phyloP scores from a whole-genome alignment of 2,113 vertebrate genomes.

The Anoplopoma fimbria region DNA sequence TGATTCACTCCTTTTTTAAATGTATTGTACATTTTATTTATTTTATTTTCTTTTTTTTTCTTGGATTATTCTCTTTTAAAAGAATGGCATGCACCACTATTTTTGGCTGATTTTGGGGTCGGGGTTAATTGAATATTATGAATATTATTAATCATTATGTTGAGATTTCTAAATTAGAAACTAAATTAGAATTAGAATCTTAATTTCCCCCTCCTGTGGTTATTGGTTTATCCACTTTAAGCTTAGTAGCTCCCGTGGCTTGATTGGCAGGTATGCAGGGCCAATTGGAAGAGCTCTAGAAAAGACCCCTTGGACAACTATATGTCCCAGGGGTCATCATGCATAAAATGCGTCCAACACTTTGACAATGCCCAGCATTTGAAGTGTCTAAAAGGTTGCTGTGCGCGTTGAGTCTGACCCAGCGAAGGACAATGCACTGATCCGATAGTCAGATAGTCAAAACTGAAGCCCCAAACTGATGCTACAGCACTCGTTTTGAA shows the following conservation, averaged over 20 bases:
- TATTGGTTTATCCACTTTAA: constrained; percentile 22
- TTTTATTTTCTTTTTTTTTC: constrained; percentile 59
- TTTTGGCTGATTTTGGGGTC: constrained; percentile 56
- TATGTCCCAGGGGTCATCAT: constrained; percentile 7
- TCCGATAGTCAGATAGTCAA: constrained; percentile 68
- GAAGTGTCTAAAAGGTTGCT: constrained; percentile 79
- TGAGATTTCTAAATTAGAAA: constrained; percentile 14
- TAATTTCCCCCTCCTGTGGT: neutral
- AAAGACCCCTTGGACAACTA: constrained; percentile 1
- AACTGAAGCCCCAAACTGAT: no score
- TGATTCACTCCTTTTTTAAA: constrained; percentile 71
- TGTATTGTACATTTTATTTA: constrained; percentile 79
- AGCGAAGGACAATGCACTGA: constrained; percentile 65
- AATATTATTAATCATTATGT: neutral
- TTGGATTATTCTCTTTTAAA: constrained; percentile 54
- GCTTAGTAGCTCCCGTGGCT: constrained; percentile 11
- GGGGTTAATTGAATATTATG: neutral
- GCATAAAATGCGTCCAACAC: constrained; percentile 84
- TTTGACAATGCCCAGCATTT: constrained; percentile 81
- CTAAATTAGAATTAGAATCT: constrained; percentile 47
- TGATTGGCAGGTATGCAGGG: constrained; percentile 36
- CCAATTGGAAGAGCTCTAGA: constrained; percentile 22
- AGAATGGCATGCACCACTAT: constrained; percentile 83
- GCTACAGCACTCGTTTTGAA: constrained; percentile 53
- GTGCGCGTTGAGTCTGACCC: constrained; percentile 34